These are phyloP conservation scores for Rallus crepitans DNA, from an alignment of 2,797 vertebrate genomes.

Conservation along the genomic window DNA sequence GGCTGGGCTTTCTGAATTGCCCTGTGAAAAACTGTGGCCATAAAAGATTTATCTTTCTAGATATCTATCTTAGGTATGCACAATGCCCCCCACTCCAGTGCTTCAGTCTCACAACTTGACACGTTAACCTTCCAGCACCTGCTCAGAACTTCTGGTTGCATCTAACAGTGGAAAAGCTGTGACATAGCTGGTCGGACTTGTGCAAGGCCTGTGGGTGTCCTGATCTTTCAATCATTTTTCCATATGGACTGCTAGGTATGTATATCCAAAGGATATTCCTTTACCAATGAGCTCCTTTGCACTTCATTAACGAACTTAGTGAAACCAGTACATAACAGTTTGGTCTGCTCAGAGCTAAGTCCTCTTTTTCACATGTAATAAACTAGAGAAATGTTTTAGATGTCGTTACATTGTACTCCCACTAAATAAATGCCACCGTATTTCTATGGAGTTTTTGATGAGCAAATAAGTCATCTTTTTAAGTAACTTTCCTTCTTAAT, in stretches of 20 bases:
- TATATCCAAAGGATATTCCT: not conserved
- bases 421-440: not conserved
- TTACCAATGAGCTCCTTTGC: not conserved
- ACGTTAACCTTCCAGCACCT: not conserved
- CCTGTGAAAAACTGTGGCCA: not conserved
- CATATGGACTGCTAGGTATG: not conserved
- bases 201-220: not conserved
- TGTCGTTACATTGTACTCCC: not conserved
- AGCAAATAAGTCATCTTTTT: not conserved
- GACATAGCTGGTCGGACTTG: accelerated
- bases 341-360: not conserved
- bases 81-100: not conserved
- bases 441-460: not conserved
- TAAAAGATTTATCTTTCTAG: not conserved
- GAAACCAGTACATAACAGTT: not conserved
- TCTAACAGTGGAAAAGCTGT: not conserved
- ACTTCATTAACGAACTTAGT: not conserved
- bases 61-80: not conserved
- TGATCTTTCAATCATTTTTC: not conserved
- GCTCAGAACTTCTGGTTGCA: not conserved
- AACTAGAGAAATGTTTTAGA: not conserved
- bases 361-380: not conserved
- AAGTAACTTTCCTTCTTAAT: not conserved
- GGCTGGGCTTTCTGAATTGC: not conserved
- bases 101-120: not conserved